Evolutionary conservation across 2,888 invertebrate species (phyloP).

Genomic region (Zaprionus lineosus): DNA sequence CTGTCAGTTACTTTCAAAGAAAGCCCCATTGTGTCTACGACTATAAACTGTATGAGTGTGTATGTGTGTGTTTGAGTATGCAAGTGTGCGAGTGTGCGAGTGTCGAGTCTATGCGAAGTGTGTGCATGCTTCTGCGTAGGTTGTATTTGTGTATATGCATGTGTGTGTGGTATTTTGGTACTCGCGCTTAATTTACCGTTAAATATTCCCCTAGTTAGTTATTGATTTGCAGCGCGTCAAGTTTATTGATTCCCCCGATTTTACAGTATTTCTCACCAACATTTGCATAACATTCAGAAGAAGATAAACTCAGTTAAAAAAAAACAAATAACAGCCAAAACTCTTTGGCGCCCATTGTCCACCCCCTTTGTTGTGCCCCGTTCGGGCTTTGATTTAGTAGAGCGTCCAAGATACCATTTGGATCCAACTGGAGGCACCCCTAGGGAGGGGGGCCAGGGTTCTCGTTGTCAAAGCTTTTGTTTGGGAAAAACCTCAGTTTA

Average conservation of each 20-base stretch:
- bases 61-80: slow-evolving; percentile 2
- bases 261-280: slow-evolving; percentile 37
- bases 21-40: slow-evolving; percentile 44
- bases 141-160: background rate
- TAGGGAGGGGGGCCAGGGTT: too few species aligned
- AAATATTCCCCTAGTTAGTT: slow-evolving; percentile 34
- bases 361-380: background rate
- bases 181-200: slow-evolving; percentile 37
- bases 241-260: slow-evolving; percentile 19
- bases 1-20: slow-evolving; percentile 41
- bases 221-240: slow-evolving; percentile 39
- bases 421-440: too few species aligned
- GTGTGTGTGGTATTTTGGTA: slow-evolving; percentile 14
- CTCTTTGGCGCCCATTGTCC: slow-evolving; percentile 21
- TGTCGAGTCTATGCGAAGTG: too few species aligned
- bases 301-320: too few species aligned
- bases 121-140: too few species aligned
- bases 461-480: too few species aligned
- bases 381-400: slow-evolving; percentile 55
- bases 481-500: too few species aligned
- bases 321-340: too few species aligned
- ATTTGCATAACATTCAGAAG: slow-evolving; percentile 35
- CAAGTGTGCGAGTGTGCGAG: background rate
- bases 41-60: slow-evolving; percentile 3
- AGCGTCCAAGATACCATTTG: slow-evolving; percentile 32